These are phyloP conservation scores for Mus caroli DNA, from an alignment of 2,797 vertebrate species.

Conservation along the genomic window DNA sequence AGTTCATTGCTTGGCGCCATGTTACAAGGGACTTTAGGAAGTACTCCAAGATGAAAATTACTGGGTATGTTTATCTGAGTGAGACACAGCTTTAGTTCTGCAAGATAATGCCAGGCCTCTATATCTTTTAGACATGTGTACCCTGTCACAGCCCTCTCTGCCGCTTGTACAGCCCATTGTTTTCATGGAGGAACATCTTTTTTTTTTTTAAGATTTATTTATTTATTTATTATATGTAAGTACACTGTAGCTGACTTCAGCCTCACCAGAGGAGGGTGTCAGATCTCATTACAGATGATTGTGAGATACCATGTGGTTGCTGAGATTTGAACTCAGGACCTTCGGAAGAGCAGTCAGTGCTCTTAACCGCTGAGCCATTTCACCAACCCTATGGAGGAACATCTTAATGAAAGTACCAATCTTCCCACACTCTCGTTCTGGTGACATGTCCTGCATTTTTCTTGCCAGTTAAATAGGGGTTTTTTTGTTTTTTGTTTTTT, in stretches of 20 bases:
- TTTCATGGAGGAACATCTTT: neutral
- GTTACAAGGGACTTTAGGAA: neutral
- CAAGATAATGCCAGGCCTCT: neutral
- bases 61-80: neutral
- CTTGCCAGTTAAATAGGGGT: neutral
- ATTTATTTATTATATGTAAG: too few species aligned
- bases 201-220: too few species aligned
- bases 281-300: too few species aligned
- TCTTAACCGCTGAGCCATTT: too few species aligned
- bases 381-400: neutral
- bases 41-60: neutral
- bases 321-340: too few species aligned
- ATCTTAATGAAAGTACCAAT: neutral
- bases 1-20: neutral
- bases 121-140: neutral
- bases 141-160: neutral
- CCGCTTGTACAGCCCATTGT: neutral
- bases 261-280: too few species aligned
- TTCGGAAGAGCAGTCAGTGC: too few species aligned
- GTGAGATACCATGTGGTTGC: too few species aligned
- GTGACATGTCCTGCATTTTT: neutral
- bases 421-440: neutral
- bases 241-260: too few species aligned
- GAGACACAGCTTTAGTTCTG: neutral
- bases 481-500: neutral